phyloP scores from a whole-genome alignment of 2,797 vertebrate genomes.

The Anas acuta region DNA sequence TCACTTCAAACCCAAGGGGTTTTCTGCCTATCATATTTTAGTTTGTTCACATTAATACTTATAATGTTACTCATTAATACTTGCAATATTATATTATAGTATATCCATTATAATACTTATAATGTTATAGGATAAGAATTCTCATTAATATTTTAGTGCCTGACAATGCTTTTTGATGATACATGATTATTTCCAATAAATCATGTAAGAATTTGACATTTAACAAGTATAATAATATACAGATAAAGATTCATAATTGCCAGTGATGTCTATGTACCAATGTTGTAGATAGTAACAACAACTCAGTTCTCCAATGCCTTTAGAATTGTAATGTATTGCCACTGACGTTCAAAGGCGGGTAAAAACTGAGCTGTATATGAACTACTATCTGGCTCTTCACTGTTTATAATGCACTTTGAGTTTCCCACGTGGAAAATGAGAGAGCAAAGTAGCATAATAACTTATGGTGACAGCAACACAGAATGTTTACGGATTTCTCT shows the following conservation, averaged over 20 bases:
- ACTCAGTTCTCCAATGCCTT: not conserved
- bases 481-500: not conserved
- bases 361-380: not conserved
- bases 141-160: not conserved
- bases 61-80: not conserved
- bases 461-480: not conserved
- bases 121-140: not conserved
- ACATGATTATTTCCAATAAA: not conserved
- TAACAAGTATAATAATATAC: not conserved
- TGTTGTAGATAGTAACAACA: not conserved
- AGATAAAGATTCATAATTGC: not conserved
- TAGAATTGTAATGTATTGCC: not conserved
- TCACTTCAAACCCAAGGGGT: not conserved
- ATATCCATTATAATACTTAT: not conserved
- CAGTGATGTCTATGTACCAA: not conserved
- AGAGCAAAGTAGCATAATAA: not conserved
- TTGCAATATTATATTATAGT: not conserved
- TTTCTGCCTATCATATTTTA: not conserved
- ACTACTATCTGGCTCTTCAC: not conserved
- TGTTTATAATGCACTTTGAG: not conserved
- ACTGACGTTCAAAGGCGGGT: not conserved
- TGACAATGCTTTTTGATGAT: not conserved
- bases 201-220: not conserved
- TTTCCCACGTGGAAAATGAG: slow-evolving; percentile 1
- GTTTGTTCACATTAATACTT: not conserved